phyloP scores from a whole-genome alignment of 37 sponge, comb jelly and placozoan species.

The Crambe crambe region DNA sequence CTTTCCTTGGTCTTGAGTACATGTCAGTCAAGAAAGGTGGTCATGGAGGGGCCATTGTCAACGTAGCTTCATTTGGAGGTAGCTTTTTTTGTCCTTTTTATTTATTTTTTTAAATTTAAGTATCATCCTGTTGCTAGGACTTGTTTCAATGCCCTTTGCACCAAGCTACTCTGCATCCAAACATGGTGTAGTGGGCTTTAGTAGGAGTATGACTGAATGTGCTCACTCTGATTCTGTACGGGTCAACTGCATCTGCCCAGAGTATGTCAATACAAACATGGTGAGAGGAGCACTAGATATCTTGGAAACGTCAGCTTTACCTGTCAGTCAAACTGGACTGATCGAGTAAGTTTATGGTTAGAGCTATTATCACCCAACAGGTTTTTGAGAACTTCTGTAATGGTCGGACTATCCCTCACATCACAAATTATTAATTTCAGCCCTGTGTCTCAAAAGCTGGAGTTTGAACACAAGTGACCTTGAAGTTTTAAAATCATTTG shows the following conservation, averaged over 20 bases:
- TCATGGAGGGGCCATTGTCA: constrained; percentile 73
- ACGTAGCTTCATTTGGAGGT: constrained; percentile 82
- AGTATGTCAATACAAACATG: constrained; percentile 60
- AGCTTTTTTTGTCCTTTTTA: neutral
- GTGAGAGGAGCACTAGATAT: constrained; percentile 1
- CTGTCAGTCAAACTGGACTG: neutral
- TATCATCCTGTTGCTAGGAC: constrained; percentile 9
- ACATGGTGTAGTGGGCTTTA: constrained; percentile 67
- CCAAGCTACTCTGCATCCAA: constrained; percentile 72
- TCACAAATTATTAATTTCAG: too few relatives aligned
- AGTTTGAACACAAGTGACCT: too few relatives aligned
- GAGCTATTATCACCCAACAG: too few relatives aligned
- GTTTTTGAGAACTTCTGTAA: too few relatives aligned
- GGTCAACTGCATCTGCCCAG: constrained; percentile 84
- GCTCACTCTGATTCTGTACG: constrained; percentile 44
- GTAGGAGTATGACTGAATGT: constrained; percentile 27
- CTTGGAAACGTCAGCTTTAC: neutral
- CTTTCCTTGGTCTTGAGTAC: constrained; percentile 61
- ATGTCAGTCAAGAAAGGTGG: constrained; percentile 69
- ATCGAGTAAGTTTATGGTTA: neutral
- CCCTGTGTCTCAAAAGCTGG: too few relatives aligned
- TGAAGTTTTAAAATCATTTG: too few relatives aligned
- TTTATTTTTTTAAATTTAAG: neutral
- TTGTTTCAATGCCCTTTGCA: constrained; percentile 44
- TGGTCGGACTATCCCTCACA: too few relatives aligned